Conservation (phyloP, 2,797 vertebrate genomes). For the Gymnodraco acuticeps region DNA sequence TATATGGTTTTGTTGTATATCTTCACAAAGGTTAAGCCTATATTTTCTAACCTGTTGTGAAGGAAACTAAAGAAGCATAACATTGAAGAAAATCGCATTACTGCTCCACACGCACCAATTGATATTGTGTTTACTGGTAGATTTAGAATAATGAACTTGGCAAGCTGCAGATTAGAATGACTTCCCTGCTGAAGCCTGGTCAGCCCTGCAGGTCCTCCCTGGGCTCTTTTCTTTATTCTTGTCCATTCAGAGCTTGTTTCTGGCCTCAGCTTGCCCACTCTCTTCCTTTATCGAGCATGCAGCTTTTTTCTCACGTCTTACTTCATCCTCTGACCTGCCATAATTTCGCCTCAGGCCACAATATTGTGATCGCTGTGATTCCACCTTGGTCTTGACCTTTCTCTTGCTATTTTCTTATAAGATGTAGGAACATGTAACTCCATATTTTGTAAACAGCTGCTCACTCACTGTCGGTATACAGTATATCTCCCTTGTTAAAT, state of each 20-base stretch:
- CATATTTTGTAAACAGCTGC: slow-evolving; percentile 16
- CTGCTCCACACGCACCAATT: slow-evolving; percentile 9
- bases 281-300: slow-evolving; percentile 28
- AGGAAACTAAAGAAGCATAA: slow-evolving; percentile 18
- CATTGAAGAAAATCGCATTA: slow-evolving; percentile 35
- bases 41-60: slow-evolving; percentile 31
- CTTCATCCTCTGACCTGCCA: slow-evolving; percentile 37
- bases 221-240: slow-evolving; percentile 9
- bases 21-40: not conserved
- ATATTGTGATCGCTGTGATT: slow-evolving; percentile 30
- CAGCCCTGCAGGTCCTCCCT: slow-evolving; percentile 3
- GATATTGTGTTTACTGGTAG: slow-evolving; percentile 35
- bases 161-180: slow-evolving; percentile 15
- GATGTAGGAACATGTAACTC: slow-evolving; percentile 18
- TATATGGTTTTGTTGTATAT: not conserved
- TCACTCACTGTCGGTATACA: not conserved
- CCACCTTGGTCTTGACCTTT: slow-evolving; percentile 58
- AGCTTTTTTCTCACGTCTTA: slow-evolving; percentile 35
- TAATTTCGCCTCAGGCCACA: slow-evolving; percentile 48
- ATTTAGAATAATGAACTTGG: slow-evolving; percentile 47
- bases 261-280: slow-evolving; percentile 34
- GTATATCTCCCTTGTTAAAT: not conserved
- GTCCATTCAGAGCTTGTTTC: slow-evolving; percentile 40
- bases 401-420: slow-evolving; percentile 34
- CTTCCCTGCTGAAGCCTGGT: slow-evolving; percentile 6